Conservation (phyloP, 2,113 vertebrate genomes). For the Ochotona curzoniae region DNA sequence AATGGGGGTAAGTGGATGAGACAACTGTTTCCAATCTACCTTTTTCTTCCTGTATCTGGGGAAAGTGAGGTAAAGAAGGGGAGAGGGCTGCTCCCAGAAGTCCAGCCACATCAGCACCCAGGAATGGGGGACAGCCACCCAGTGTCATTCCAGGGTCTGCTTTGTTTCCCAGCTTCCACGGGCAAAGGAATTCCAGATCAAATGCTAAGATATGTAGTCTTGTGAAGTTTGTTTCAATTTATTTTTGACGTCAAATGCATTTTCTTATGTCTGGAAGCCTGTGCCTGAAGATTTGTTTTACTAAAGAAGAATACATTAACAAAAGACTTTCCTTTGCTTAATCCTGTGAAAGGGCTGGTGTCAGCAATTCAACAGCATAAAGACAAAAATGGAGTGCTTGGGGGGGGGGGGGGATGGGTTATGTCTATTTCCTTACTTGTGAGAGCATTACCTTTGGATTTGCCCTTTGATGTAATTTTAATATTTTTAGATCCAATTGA, state of each 20-base stretch:
- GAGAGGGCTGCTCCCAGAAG: no score
- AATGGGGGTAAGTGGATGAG: no score
- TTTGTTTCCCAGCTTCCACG: background rate
- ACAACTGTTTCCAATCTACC: no score
- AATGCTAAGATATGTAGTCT: background rate
- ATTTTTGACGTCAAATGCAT: background rate
- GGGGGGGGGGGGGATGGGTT: no score
- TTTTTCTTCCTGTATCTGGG: no score
- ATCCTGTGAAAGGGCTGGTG: background rate
- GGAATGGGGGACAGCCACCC: no score
- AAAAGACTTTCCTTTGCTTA: background rate
- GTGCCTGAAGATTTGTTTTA: background rate
- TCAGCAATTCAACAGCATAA: background rate
- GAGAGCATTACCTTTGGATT: background rate
- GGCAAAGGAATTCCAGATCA: background rate
- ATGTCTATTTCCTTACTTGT: background rate
- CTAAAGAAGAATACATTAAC: slow-evolving; percentile 9
- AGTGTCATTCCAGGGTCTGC: no score
- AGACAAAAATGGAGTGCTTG: background rate
- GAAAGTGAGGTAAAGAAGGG: no score
- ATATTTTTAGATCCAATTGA: background rate
- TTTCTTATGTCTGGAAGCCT: background rate
- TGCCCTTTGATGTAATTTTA: background rate
- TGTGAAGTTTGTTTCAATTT: background rate
- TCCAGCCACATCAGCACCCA: no score